phyloP scores from a whole-genome alignment of 2,113 vertebrate species.

The Edolisoma coerulescens region DNA sequence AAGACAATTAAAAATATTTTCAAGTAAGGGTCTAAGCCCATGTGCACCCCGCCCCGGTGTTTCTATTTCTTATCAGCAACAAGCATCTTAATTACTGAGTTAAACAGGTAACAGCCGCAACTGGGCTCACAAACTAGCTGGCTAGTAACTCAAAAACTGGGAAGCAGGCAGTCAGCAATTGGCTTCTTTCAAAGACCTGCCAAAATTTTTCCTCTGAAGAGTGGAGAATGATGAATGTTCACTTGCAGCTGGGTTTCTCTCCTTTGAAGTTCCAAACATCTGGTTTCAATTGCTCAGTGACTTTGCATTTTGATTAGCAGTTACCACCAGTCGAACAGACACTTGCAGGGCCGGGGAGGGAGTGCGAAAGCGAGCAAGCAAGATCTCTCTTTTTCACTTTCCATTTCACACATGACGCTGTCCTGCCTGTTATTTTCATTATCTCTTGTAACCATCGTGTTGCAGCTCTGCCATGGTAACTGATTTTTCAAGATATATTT shows the following conservation, averaged over 20 bases:
- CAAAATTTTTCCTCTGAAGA: slow-evolving; percentile 56
- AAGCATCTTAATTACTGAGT: neutral
- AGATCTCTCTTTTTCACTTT: slow-evolving; percentile 53
- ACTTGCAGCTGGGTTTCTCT: slow-evolving; percentile 60
- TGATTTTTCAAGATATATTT: slow-evolving; percentile 50
- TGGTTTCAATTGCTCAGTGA: slow-evolving; percentile 74
- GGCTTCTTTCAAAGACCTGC: slow-evolving; percentile 72
- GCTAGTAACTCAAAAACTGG: slow-evolving; percentile 14
- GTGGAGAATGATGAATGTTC: slow-evolving; percentile 49
- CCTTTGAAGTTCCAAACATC: slow-evolving; percentile 80
- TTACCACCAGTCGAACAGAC: slow-evolving; percentile 61
- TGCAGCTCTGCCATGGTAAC: slow-evolving; percentile 26
- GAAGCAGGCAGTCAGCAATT: slow-evolving; percentile 44
- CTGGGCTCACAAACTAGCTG: neutral
- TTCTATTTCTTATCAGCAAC: neutral
- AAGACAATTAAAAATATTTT: neutral
- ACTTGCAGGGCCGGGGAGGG: neutral
- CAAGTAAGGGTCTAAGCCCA: neutral
- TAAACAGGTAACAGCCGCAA: neutral
- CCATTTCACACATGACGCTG: slow-evolving; percentile 16
- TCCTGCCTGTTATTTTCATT: slow-evolving; percentile 39
- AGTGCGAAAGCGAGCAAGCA: slow-evolving; percentile 14
- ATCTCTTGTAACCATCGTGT: slow-evolving; percentile 23
- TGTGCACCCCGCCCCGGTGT: neutral
- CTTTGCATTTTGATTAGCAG: slow-evolving; percentile 67